Evolutionary conservation across 2,888 invertebrate species (phyloP).

Genomic region (Congeria kusceri): DNA sequence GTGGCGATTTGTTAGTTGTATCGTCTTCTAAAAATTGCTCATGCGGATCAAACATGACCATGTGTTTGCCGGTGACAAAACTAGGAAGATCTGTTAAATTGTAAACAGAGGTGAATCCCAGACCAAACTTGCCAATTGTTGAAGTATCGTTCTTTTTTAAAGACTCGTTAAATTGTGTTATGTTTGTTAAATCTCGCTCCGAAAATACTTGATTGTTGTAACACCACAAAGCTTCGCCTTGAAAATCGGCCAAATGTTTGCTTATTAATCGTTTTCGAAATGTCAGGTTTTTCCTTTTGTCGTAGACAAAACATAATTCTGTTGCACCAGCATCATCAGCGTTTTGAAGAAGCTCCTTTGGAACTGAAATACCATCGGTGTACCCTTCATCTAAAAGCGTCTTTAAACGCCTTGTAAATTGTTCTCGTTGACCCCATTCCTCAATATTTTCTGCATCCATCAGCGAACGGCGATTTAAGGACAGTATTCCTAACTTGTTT

Average conservation of each 20-base stretch:
- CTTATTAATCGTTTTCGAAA: constrained; percentile 70
- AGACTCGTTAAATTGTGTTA: constrained; percentile 80
- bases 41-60: constrained; percentile 83
- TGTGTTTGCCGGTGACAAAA: constrained; percentile 71
- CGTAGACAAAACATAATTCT: constrained; percentile 74
- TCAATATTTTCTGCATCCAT: constrained; percentile 31
- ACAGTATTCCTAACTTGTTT: not conserved
- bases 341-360: constrained; percentile 80
- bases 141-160: constrained; percentile 77
- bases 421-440: constrained; percentile 77
- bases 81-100: constrained; percentile 83
- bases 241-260: constrained; percentile 77
- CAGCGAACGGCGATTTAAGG: not conserved
- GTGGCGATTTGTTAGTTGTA: too few relatives aligned
- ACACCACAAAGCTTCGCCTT: constrained; percentile 82
- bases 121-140: constrained; percentile 82
- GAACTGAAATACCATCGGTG: constrained; percentile 77
- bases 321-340: constrained; percentile 79
- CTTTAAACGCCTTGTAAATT: constrained; percentile 72
- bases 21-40: constrained; percentile 65
- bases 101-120: constrained; percentile 83
- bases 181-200: constrained; percentile 79
- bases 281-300: constrained; percentile 74
- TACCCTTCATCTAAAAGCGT: constrained; percentile 71
- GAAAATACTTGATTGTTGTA: constrained; percentile 81